Conservation (phyloP, 2,113 vertebrate species). For the Galbula dea region DNA sequence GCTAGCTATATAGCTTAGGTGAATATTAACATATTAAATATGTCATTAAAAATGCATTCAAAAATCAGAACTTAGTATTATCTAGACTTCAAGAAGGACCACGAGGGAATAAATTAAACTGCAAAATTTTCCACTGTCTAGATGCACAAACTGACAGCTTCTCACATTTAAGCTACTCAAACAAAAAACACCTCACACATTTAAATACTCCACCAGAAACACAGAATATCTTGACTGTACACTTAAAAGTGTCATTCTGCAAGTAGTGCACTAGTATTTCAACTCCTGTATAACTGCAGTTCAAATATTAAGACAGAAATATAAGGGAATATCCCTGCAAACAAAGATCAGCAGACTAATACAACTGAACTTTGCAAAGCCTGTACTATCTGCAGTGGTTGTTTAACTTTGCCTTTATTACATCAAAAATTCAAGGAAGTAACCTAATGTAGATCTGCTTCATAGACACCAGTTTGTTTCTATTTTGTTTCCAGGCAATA, state of each 20-base stretch:
- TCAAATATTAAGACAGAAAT: background rate
- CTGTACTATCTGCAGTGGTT: background rate
- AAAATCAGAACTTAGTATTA: background rate
- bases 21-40: background rate
- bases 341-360: background rate
- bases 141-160: background rate
- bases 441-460: constrained; percentile 4
- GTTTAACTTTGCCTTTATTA: constrained; percentile 24
- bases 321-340: background rate
- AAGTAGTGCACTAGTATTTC: background rate
- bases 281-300: background rate
- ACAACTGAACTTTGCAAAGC: constrained; percentile 14
- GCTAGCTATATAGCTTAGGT: background rate
- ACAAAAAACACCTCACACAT: background rate
- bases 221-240: background rate
- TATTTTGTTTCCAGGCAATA: constrained; percentile 44
- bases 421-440: constrained; percentile 43
- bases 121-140: background rate
- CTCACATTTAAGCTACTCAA: background rate
- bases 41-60: background rate
- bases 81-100: background rate
- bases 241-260: background rate
- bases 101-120: background rate
- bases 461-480: constrained; percentile 41
- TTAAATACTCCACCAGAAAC: background rate